These are phyloP conservation scores for Spialia ferax DNA, from an alignment of 2,888 invertebrate species.

Conservation along the genomic window DNA sequence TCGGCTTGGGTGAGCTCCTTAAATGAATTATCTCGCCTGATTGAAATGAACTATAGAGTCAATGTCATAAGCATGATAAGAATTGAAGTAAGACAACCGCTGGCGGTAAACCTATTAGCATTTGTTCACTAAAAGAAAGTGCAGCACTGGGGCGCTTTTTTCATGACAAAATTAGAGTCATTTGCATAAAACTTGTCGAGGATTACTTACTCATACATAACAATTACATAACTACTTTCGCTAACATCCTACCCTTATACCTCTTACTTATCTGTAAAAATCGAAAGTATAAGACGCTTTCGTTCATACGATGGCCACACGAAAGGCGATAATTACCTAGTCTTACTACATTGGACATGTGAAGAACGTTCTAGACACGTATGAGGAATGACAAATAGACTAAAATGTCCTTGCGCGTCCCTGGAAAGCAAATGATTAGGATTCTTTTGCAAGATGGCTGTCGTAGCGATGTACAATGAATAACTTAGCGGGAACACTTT, in stretches of 20 bases:
- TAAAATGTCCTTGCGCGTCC: conserved; percentile 59
- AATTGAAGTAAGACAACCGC: no score
- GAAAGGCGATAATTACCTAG: conserved; percentile 31
- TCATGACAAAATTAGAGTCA: neutral
- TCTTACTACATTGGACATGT: conserved; percentile 11
- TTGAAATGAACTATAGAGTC: no score
- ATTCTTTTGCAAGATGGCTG: conserved; percentile 71
- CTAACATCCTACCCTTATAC: conserved; percentile 24
- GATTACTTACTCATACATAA: conserved; percentile 22
- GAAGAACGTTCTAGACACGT: conserved; percentile 47
- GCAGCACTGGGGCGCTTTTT: neutral
- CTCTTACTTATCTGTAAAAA: conserved; percentile 12
- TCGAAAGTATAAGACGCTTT: conserved; percentile 30
- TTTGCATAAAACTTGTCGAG: conserved; percentile 10
- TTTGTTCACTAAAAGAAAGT: conserved; percentile 6
- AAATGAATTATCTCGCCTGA: no score
- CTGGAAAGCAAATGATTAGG: conserved; percentile 67
- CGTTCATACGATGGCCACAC: conserved; percentile 9
- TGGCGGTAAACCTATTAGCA: no score
- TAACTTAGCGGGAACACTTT: conserved; percentile 49
- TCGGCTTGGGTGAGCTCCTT: no score
- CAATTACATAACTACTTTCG: conserved; percentile 20
- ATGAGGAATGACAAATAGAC: conserved; percentile 57
- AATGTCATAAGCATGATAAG: no score
- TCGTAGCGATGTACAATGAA: conserved; percentile 69